Percentiles rank a stretch among this genome's conserved stretches.
Evolutionary conservation across 35 echinoderm and acorn worm species (phyloP).

Genomic region (Ptychodera flava): DNA sequence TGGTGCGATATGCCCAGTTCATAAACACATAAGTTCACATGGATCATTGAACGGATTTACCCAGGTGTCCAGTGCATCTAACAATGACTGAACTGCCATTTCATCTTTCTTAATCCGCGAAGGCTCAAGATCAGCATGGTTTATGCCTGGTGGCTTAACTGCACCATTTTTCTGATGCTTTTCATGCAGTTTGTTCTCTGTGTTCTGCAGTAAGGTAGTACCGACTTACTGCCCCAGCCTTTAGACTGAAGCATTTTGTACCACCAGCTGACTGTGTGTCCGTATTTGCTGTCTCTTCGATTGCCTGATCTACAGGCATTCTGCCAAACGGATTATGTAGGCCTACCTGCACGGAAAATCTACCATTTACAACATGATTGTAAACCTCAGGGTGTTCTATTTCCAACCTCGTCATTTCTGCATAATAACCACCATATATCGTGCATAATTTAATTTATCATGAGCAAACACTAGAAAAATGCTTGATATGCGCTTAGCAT

Average conservation of each 20-base stretch:
- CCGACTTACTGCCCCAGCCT: background rate
- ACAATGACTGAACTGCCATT: background rate
- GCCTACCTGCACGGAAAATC: constrained; percentile 25
- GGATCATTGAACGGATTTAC: constrained; percentile 12
- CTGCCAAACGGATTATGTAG: constrained; percentile 10
- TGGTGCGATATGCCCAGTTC: background rate
- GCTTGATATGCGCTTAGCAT: no score
- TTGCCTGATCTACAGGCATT: constrained; percentile 39
- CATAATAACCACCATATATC: constrained; percentile 57
- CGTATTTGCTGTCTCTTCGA: constrained; percentile 39
- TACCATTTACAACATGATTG: background rate
- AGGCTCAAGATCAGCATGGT: background rate
- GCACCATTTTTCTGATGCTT: no score
- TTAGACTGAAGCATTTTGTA: constrained; percentile 41
- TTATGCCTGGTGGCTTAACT: no score
- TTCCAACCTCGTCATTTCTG: constrained; percentile 22
- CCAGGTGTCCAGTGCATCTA: background rate
- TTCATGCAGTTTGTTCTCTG: no score
- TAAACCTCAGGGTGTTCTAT: constrained; percentile 17
- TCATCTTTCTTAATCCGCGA: constrained; percentile 13
- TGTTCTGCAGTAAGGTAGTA: constrained; percentile 44
- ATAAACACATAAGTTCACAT: no score
- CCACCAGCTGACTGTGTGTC: constrained; percentile 46
- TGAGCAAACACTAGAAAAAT: no score
- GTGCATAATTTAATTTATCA: constrained; percentile 37